These are phyloP conservation scores for Phylloscopus collybita DNA, from an alignment of 2,797 vertebrate genomes.

Conservation along the genomic window DNA sequence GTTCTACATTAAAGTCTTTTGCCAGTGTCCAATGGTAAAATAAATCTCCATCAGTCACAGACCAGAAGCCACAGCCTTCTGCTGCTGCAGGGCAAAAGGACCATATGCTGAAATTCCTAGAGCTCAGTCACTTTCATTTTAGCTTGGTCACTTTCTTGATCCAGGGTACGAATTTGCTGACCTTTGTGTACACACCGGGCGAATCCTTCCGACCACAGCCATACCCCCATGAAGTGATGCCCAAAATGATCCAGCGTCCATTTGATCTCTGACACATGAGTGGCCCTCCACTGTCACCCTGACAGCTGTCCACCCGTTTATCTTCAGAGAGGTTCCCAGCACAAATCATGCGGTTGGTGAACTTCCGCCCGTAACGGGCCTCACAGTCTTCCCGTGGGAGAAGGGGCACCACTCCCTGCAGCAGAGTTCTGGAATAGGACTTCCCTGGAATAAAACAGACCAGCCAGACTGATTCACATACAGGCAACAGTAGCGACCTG, in stretches of 20 bases:
- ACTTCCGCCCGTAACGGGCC: slow-evolving; percentile 81
- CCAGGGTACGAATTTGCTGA: slow-evolving; percentile 87
- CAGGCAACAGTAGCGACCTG: background rate
- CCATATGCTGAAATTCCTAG: background rate
- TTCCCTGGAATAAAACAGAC: slow-evolving; percentile 77
- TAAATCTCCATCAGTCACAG: background rate
- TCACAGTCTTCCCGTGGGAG: slow-evolving; percentile 83
- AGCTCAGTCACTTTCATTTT: slow-evolving; percentile 34
- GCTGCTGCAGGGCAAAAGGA: background rate
- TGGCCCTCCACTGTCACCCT: slow-evolving; percentile 90
- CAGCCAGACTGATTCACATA: background rate
- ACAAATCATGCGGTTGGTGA: slow-evolving; percentile 88
- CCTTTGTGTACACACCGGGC: slow-evolving; percentile 88
- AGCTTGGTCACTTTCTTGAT: slow-evolving; percentile 82
- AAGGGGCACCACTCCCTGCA: slow-evolving; percentile 85
- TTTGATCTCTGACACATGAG: slow-evolving; percentile 84
- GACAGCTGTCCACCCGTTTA: slow-evolving; percentile 88
- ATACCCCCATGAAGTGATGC: slow-evolving; percentile 90
- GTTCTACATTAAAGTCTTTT: background rate
- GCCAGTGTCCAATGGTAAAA: background rate
- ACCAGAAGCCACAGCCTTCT: background rate
- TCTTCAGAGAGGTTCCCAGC: slow-evolving; percentile 86
- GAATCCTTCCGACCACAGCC: slow-evolving; percentile 86
- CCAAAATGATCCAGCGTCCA: slow-evolving; percentile 85
- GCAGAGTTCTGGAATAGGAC: slow-evolving; percentile 86